Evolutionary conservation across 2,888 invertebrate genomes (phyloP).

Genomic region (Drosophila neutralis): DNA sequence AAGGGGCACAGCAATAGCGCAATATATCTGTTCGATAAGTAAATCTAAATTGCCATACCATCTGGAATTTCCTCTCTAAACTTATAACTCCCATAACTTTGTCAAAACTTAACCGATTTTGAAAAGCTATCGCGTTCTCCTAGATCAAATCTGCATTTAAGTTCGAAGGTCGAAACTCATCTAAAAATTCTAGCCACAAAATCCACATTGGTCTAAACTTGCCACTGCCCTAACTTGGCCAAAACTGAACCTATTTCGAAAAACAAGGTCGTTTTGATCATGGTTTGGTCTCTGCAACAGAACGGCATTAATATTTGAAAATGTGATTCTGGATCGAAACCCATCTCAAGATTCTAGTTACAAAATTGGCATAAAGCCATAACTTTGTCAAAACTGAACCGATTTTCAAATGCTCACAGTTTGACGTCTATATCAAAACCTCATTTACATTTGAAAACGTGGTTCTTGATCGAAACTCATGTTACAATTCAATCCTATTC

Average conservation of each 20-base stretch:
- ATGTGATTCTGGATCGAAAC: too few species aligned
- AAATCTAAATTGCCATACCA: neutral
- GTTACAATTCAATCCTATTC: neutral
- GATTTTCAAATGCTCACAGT: neutral
- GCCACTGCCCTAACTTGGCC: neutral
- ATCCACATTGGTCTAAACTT: neutral
- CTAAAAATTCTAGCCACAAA: neutral
- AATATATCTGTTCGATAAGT: neutral
- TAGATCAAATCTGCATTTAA: neutral
- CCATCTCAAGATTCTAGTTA: neutral
- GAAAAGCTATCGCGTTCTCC: too few species aligned
- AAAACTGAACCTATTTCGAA: neutral
- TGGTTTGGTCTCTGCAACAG: neutral
- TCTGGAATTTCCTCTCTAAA: neutral
- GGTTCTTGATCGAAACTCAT: neutral
- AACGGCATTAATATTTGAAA: neutral
- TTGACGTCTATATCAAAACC: neutral
- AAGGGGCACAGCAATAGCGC: neutral
- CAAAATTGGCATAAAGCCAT: neutral
- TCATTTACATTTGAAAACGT: neutral
- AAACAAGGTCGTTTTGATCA: neutral
- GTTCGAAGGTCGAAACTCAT: neutral
- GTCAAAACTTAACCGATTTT: neutral
- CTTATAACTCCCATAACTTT: neutral
- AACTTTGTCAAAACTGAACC: neutral